Percentiles rank a stretch among this genome's conserved stretches.
These are phyloP conservation scores for Megalopta genalis DNA, from an alignment of 1,140 invertebrate genomes.

Conservation along the genomic window DNA sequence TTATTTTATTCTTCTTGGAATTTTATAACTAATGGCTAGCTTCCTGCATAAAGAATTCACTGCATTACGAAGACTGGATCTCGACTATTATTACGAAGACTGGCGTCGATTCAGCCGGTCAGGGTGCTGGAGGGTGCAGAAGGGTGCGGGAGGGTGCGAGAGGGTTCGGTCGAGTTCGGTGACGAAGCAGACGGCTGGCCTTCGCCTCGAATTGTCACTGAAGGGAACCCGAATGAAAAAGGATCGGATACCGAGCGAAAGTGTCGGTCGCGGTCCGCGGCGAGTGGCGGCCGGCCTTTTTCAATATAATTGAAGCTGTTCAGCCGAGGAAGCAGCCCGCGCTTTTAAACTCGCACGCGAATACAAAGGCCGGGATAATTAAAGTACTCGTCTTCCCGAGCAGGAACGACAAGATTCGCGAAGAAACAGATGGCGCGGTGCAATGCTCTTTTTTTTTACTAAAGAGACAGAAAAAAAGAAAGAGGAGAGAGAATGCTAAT, in stretches of 20 bases:
- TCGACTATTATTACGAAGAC: no score
- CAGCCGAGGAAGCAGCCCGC: neutral
- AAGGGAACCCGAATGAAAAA: neutral
- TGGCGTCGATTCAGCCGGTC: no score
- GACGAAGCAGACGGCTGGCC: constrained; percentile 4
- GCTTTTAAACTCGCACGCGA: constrained; percentile 13
- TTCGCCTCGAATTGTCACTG: neutral
- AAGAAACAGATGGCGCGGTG: neutral
- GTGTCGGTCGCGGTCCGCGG: neutral
- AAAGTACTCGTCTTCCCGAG: constrained; percentile 11
- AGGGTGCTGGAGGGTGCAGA: no score
- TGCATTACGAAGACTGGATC: no score
- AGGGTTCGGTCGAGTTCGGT: neutral
- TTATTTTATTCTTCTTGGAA: no score
- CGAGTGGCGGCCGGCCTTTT: constrained; percentile 20
- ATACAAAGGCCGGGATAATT: constrained; percentile 27
- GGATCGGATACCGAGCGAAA: constrained; percentile 5
- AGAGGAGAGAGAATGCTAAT: neutral
- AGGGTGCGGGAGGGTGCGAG: no score
- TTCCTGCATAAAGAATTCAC: no score
- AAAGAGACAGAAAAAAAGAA: no score
- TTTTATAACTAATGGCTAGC: no score
- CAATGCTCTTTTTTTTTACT: neutral
- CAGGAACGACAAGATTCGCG: neutral
- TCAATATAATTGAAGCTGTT: constrained; percentile 35